Percentiles rank a stretch among this genome's conserved stretches.
Evolutionary conservation across 2,888 invertebrate genomes (phyloP).

Genomic region (Scaptomyza tumidula): DNA sequence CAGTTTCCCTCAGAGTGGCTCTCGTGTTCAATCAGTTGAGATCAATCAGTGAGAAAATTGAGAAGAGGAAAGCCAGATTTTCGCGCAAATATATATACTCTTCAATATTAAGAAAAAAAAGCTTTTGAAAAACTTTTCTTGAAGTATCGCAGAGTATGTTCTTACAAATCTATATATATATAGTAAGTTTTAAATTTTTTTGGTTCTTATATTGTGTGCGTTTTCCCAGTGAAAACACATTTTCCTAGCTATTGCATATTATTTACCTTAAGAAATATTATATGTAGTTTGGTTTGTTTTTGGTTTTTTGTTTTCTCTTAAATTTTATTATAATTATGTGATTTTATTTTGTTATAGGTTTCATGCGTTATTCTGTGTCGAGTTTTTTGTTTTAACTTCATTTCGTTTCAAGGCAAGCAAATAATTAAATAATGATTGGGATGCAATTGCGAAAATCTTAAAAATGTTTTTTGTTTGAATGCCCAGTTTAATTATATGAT

Average conservation of each 20-base stretch:
- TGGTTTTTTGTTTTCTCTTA: conserved; percentile 43
- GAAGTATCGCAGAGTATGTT: conserved; percentile 17
- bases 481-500: background rate
- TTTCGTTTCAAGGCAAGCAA: conserved; percentile 9
- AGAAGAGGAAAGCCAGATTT: conserved; percentile 16
- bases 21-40: conserved; percentile 17
- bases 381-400: background rate
- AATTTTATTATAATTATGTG: conserved; percentile 34
- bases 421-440: conserved; percentile 6
- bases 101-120: conserved; percentile 2
- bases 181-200: conserved; percentile 1
- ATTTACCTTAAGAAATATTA: conserved; percentile 41
- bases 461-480: too few species aligned
- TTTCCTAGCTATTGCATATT: conserved; percentile 32
- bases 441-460: conserved; percentile 25
- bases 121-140: conserved; percentile 8
- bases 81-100: conserved; percentile 15
- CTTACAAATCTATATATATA: conserved; percentile 25
- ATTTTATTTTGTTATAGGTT: conserved; percentile 47
- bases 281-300: conserved; percentile 7
- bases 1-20: conserved; percentile 61
- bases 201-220: conserved; percentile 10
- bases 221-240: conserved; percentile 11
- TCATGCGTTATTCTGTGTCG: conserved; percentile 61
- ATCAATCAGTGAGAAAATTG: conserved; percentile 10